Evolutionary conservation across 2,113 vertebrate genomes (phyloP), one percentile per base, ranked within the genome.

Genomic region (Amphiprion ocellaris): DNA sequence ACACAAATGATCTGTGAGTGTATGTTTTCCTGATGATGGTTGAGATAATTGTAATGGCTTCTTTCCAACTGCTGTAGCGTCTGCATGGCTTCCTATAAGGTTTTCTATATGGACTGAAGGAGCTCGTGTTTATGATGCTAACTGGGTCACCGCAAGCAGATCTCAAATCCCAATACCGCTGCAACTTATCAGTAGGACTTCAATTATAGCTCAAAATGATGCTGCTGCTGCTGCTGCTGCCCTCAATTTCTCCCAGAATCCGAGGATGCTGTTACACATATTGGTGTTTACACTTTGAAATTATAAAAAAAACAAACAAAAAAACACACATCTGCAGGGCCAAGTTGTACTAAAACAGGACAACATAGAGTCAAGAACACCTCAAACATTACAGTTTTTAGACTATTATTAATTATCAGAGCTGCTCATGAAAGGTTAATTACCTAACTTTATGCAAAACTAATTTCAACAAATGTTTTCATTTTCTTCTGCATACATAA

Each of bases 121-220:
- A 68, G 77, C 77, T 28, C 10, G 74, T 82, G 83, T 80, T 84
- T 84, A 67, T 55, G 49, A 60, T 62, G 69, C 63, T 81, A 92
- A 91, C 77, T 91, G 81, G 89, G 90, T 91, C 90, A 90, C 69
- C 41, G 75, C 54, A 59, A 86, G 79, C 66, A 68, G 71, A 79
- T 70, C 65, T 84, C 46, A 79, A 77, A 86, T 74, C 72, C 77
- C 75, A 79, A 64, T n/a, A 76, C 56, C 64, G 77, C 64, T 66
- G 64, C 67, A 85, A 78, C 77, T 72, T 83, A 79, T 86, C 76
- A 64, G 65, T 52, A 61, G 53, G 77, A 67, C 85, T 82, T 85
- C 77, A 87, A 63, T 78, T 83, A 76, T 50, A 76, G 79, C 59
- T 67, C 17, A 61, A 46, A 59, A 59, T 74, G 46, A 64, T 75